A percentile compares a stretch with the other conserved stretches of the same genome.
phyloP scores from a whole-genome alignment of 2,113 vertebrate species.

The Erpornis zantholeuca region DNA sequence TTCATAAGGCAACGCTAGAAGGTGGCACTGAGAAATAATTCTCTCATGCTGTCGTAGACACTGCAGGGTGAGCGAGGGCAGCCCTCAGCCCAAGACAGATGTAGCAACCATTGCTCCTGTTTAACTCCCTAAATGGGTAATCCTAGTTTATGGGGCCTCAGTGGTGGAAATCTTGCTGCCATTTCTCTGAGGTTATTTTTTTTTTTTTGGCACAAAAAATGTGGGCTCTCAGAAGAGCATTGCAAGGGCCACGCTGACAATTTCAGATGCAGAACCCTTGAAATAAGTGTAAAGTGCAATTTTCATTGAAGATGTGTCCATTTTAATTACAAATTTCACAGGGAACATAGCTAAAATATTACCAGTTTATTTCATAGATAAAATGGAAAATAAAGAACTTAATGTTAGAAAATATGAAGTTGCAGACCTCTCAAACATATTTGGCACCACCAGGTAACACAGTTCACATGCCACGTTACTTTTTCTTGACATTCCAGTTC shows the following conservation, averaged over 20 bases:
- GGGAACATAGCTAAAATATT: background rate
- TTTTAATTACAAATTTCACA: background rate
- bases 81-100: slow-evolving; percentile 9
- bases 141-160: background rate
- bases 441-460: background rate
- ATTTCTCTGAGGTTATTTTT: background rate
- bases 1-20: slow-evolving; percentile 47
- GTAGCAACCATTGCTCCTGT: slow-evolving; percentile 43
- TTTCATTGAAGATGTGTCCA: background rate
- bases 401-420: background rate
- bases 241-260: fast-evolving
- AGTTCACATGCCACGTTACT: background rate
- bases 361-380: background rate
- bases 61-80: fast-evolving
- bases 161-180: background rate
- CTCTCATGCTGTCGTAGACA: background rate
- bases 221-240: background rate
- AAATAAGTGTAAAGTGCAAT: background rate
- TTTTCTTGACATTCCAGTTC: background rate
- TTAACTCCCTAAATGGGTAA: slow-evolving; percentile 53
- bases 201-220: background rate
- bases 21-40: slow-evolving; percentile 32
- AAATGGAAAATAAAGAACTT: background rate
- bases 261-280: background rate
- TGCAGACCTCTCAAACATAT: background rate